phyloP scores from a whole-genome alignment of 2,888 invertebrate genomes.

The Noctua janthina region DNA sequence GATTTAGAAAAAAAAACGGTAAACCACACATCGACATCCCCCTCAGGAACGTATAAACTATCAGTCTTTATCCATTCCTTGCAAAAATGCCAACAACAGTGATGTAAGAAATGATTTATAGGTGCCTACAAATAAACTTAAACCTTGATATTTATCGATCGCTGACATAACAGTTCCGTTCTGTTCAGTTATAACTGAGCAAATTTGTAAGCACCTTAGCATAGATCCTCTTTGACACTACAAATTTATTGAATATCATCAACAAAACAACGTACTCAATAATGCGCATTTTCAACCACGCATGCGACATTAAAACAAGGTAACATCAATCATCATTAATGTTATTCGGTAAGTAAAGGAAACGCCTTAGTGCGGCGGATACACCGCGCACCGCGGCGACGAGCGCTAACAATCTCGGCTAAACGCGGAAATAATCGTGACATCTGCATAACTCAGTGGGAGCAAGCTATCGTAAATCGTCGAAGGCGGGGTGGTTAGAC shows the following conservation, averaged over 20 bases:
- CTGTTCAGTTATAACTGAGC: neutral
- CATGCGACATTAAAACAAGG: constrained; percentile 4
- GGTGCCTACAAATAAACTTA: neutral
- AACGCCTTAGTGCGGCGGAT: constrained; percentile 30
- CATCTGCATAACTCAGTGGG: constrained; percentile 60
- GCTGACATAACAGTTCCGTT: neutral
- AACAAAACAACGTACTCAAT: constrained; percentile 1
- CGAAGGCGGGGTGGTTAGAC: constrained; percentile 6
- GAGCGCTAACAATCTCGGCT: constrained; percentile 46
- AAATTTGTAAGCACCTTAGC: neutral
- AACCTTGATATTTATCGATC: neutral
- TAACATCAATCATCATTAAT: constrained; percentile 46
- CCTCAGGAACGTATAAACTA: neutral
- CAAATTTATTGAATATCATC: neutral
- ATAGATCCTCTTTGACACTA: neutral
- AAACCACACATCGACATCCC: neutral
- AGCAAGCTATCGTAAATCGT: constrained; percentile 33
- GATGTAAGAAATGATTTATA: neutral
- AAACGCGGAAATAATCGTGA: constrained; percentile 26
- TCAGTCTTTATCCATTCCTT: too few species aligned
- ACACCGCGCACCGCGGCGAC: constrained; percentile 12
- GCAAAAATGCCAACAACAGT: neutral
- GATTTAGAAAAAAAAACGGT: too few species aligned
- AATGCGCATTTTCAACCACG: neutral
- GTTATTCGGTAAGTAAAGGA: constrained; percentile 7